Evolutionary conservation across 2,113 vertebrate species (phyloP).

Genomic region (Phalacrocorax pelagicus): DNA sequence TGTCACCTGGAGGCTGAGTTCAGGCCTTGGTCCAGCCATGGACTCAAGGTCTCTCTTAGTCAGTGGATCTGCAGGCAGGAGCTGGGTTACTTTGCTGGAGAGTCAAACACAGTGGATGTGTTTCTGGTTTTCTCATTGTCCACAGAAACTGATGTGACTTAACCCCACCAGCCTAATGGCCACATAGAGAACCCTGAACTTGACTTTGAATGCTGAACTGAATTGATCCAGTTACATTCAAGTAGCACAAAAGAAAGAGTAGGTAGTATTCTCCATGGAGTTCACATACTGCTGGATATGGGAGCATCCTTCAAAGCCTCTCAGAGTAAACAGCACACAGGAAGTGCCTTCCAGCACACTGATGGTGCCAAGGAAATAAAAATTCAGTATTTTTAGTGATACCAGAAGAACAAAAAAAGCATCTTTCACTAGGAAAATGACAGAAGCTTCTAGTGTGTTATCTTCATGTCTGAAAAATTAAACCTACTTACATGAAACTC

Average conservation of each 20-base stretch:
- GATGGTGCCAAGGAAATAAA: not conserved
- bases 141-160: not conserved
- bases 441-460: not conserved
- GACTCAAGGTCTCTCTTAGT: not conserved
- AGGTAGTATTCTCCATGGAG: not conserved
- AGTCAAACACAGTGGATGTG: not conserved
- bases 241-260: not conserved
- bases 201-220: not conserved
- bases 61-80: not conserved
- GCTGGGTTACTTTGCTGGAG: not conserved
- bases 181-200: not conserved
- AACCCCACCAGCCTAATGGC: not conserved
- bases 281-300: not conserved
- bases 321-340: not conserved
- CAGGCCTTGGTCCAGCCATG: rapidly evolving
- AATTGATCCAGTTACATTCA: not conserved
- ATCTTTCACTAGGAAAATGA: not conserved
- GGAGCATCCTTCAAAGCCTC: not conserved
- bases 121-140: not conserved
- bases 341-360: not conserved
- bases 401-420: not conserved
- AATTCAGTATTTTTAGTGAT: not conserved
- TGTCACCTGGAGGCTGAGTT: not conserved
- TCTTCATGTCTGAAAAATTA: not conserved
- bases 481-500: not conserved